Conservation (phyloP, 2,888 invertebrate genomes). For the Habrosyne pyritoides region DNA sequence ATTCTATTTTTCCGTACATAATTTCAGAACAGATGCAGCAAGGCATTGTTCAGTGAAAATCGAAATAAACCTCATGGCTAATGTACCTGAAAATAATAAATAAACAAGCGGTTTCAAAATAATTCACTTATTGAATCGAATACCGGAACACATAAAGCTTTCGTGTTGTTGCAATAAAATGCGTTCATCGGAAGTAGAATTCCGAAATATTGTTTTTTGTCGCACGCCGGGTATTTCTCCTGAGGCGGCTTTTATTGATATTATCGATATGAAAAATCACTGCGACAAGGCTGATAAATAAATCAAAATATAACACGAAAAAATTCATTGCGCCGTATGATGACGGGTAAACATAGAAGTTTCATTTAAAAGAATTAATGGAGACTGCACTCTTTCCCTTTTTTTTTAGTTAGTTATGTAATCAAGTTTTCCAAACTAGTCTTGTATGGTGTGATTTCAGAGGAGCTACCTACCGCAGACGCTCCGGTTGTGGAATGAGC, state of each 20-base stretch:
- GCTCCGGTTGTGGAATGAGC: too few species aligned
- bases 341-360: not conserved
- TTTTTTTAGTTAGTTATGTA: too few species aligned
- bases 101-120: not conserved
- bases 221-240: conserved; percentile 26
- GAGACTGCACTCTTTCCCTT: too few species aligned
- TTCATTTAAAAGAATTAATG: not conserved
- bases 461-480: too few species aligned
- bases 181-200: conserved; percentile 7
- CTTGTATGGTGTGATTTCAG: too few species aligned
- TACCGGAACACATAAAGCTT: conserved; percentile 10
- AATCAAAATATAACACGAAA: not conserved
- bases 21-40: too few species aligned
- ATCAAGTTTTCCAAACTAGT: too few species aligned
- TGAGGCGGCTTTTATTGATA: conserved; percentile 33
- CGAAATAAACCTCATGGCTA: not conserved
- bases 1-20: too few species aligned
- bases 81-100: not conserved
- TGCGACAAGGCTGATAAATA: not conserved
- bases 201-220: conserved; percentile 9
- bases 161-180: conserved; percentile 7
- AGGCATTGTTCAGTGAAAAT: not conserved
- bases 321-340: not conserved
- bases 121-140: conserved; percentile 11
- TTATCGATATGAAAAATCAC: conserved; percentile 23